These are phyloP conservation scores for Phocoena sinus DNA, from an alignment of 2,113 vertebrate species.

Conservation along the genomic window DNA sequence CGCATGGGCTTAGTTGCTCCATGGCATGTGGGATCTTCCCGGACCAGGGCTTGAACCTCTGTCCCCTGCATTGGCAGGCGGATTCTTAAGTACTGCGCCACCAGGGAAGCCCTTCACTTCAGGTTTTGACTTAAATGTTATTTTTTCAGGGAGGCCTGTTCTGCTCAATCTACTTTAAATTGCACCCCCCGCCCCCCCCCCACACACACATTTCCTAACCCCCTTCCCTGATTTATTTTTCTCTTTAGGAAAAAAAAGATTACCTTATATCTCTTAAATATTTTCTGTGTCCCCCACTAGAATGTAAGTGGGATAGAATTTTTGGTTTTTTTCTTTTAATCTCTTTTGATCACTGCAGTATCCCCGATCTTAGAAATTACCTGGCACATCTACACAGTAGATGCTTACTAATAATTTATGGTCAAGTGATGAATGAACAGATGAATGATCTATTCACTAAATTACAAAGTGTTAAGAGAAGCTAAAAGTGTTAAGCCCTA, in stretches of 20 bases:
- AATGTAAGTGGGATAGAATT: background rate
- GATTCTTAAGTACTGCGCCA: no score
- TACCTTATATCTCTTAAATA: background rate
- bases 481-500: background rate
- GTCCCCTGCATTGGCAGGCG: no score
- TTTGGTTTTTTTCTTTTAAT: background rate
- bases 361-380: background rate
- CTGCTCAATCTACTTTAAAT: background rate
- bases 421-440: no score
- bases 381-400: background rate
- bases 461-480: background rate
- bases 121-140: background rate
- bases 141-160: background rate
- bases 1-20: no score
- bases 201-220: background rate
- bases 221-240: background rate
- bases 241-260: background rate
- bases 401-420: background rate
- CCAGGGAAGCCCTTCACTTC: no score
- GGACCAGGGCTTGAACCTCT: no score
- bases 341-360: background rate
- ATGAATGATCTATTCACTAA: background rate
- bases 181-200: fast-evolving
- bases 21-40: no score
- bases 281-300: background rate